A percentile compares a stretch with the other conserved stretches of the same genome.
Conservation (phyloP, 1,140 invertebrate species). For the Leptoteleia sp. region DNA sequence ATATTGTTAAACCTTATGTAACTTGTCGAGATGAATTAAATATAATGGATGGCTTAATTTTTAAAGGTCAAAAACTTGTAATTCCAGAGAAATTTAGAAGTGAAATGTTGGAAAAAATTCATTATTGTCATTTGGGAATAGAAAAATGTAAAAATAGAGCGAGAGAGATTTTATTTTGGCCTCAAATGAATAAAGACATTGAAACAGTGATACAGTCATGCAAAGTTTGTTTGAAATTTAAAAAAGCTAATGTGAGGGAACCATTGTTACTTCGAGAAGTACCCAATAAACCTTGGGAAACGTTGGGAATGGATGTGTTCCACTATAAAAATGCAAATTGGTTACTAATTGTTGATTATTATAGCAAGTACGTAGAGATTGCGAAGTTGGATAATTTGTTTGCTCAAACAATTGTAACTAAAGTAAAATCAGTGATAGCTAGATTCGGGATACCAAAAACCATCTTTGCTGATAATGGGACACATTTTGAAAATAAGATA, state of each 20-base stretch:
- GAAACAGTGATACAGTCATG: slow-evolving; percentile 30
- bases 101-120: slow-evolving; percentile 70
- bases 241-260: slow-evolving; percentile 67
- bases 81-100: slow-evolving; percentile 68
- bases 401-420: slow-evolving; percentile 1
- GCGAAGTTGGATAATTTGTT: slow-evolving; percentile 35
- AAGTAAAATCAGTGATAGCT: neutral
- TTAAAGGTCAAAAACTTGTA: slow-evolving; percentile 66
- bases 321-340: slow-evolving; percentile 18
- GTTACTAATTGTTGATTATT: slow-evolving; percentile 55
- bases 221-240: slow-evolving; percentile 64
- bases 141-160: slow-evolving; percentile 71
- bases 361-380: slow-evolving; percentile 53
- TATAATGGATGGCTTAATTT: slow-evolving; percentile 66
- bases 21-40: slow-evolving; percentile 55
- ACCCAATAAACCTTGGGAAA: slow-evolving; percentile 40
- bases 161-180: slow-evolving; percentile 73
- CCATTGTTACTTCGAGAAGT: slow-evolving; percentile 62
- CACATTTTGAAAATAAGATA: too few relatives aligned
- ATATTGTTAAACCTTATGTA: slow-evolving; percentile 48
- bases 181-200: slow-evolving; percentile 35
- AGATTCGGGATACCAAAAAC: too few relatives aligned
- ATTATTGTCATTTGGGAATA: slow-evolving; percentile 70
- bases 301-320: slow-evolving; percentile 45
- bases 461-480: too few relatives aligned